Percentiles rank a stretch among this genome's conserved stretches.
Conservation (phyloP, 2,888 invertebrate genomes). For the Melikaiella ostensackeni region DNA sequence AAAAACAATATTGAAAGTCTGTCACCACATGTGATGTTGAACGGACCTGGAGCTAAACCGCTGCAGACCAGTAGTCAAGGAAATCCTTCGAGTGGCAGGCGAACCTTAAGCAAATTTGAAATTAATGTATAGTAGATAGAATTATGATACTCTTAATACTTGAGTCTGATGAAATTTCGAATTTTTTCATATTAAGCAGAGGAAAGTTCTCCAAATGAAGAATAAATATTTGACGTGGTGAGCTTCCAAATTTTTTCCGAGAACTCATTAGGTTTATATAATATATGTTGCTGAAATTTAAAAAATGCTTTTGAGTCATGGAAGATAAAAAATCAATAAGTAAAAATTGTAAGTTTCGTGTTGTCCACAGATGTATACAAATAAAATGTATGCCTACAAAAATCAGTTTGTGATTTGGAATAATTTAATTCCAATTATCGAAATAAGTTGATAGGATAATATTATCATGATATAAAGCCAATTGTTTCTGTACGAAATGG, state of each 20-base stretch:
- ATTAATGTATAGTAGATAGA: neutral
- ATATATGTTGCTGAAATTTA: too few species aligned
- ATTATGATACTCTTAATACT: neutral
- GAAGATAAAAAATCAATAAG: neutral
- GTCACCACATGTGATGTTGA: constrained; percentile 45
- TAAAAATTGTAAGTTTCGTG: neutral
- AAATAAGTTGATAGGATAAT: neutral
- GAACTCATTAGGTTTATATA: neutral
- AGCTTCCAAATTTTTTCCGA: neutral
- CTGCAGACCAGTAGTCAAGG: constrained; percentile 34
- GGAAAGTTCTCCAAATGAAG: neutral
- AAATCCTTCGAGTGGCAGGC: neutral
- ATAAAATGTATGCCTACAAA: too few species aligned
- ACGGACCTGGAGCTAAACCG: constrained; percentile 44
- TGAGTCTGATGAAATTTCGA: neutral
- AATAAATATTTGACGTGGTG: too few species aligned
- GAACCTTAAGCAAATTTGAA: neutral
- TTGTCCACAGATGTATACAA: neutral
- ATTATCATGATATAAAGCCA: neutral
- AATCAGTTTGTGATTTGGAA: too few species aligned
- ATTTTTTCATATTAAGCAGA: neutral
- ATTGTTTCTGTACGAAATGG: neutral
- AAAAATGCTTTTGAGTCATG: too few species aligned
- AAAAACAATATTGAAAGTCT: constrained; percentile 45
- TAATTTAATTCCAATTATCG: neutral